Base-by-base conservation (phyloP, 2,888 invertebrate genomes). In the Diloba caeruleocephala region DNA sequence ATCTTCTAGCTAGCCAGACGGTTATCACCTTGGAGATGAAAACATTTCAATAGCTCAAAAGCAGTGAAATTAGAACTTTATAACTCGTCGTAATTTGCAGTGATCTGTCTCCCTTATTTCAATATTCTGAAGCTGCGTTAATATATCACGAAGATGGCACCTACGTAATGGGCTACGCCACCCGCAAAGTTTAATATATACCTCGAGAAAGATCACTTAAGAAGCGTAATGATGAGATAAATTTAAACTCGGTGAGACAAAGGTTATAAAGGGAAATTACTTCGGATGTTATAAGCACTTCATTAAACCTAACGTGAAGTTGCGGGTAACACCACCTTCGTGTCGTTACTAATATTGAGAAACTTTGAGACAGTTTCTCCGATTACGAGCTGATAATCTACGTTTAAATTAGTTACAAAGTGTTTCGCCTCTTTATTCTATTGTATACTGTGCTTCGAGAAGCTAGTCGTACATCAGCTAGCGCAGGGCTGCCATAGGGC, bases 101-200 rank as follows among this genome's bases (percentile, higher is more conserved):
- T 7, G 2, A 15, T 5, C 2, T 25, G 37, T 33, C 8, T 9
- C 1, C n/a, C 12, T 33, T 12, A 5, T 1, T 32, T 48, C 28
- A 37, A 4, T 26, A 33, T 13, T 43, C 25, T n/a, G 13, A 31
- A 21, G 42, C 36, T 36, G 37, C 23, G 12, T 46, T 14, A 17
- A 9, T 29, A 43, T 15, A 48, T 43, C 41, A 2, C 14, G 9
- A 39, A 49, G 52, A 41, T 21, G 10, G 17, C n/a, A 25, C 48
- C 29, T 32, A 21, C 58, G 48, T 78, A 72, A 77, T 66, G 54
- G 71, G 46, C 55, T 52, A 49, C 49, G 48, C 43, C 67, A 54
- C 61, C 78, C 81, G 49, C 78, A 81, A 75, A 74, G 70, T 79
- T 81, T 81, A 83, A 85, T 84, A 77, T n/a, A n/a, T 81, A 81